Conservation (phyloP, 1,140 invertebrate genomes). For the Saccostrea cuccullata region DNA sequence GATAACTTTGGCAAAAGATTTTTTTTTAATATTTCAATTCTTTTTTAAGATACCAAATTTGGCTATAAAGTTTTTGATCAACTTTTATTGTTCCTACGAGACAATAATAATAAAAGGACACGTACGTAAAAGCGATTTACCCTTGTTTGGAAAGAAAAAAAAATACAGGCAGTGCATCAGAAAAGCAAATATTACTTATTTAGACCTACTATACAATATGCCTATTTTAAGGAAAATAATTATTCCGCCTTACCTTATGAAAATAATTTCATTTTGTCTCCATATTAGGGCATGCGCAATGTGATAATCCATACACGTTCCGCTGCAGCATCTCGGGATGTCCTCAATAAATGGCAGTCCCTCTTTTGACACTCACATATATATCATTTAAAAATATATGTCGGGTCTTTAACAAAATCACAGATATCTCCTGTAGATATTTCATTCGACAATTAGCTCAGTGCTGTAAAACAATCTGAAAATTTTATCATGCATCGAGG, state of each 20-base stretch:
- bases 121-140: too few relatives aligned
- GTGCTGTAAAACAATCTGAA: constrained; percentile 11
- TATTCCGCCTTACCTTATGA: not conserved
- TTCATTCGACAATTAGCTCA: constrained; percentile 15
- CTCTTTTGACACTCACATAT: not conserved
- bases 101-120: too few relatives aligned
- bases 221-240: not conserved
- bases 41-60: too few relatives aligned
- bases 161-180: too few relatives aligned
- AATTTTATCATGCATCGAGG: not conserved
- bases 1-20: too few relatives aligned
- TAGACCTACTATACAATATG: too few relatives aligned
- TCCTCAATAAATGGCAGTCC: not conserved
- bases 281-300: constrained; percentile 4
- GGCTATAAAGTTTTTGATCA: too few relatives aligned
- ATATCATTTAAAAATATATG: not conserved
- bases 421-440: not conserved
- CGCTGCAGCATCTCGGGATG: not conserved
- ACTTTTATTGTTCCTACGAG: too few relatives aligned
- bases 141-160: too few relatives aligned
- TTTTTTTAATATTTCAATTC: too few relatives aligned
- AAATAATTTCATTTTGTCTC: not conserved
- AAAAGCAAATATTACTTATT: too few relatives aligned
- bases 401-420: not conserved
- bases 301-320: constrained; percentile 16